phyloP scores from a whole-genome alignment of 2,888 invertebrate species.

The Caenorhabditis plicata region DNA sequence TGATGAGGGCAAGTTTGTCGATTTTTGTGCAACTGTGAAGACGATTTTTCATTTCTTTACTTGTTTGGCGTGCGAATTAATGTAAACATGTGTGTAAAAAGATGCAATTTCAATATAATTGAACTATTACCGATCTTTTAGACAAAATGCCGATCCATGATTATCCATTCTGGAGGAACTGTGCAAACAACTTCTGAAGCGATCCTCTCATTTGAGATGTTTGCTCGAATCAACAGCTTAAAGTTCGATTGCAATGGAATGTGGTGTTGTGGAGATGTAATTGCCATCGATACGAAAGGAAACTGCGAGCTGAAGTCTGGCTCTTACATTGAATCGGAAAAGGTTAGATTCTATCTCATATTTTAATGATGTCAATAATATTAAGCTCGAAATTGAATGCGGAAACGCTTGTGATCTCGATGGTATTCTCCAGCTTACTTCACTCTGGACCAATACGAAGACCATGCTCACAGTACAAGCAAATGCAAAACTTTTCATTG shows the following conservation, averaged over 20 bases:
- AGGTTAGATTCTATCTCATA: slow-evolving; percentile 6
- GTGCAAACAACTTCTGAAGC: slow-evolving; percentile 19
- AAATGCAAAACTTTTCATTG: slow-evolving; percentile 38
- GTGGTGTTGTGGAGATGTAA: slow-evolving; percentile 42
- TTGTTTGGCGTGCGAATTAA: no score
- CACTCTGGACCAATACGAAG: slow-evolving; percentile 23
- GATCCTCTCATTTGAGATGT: slow-evolving; percentile 29
- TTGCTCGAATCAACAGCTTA: slow-evolving; percentile 17
- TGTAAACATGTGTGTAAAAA: no score
- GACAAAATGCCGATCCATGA: slow-evolving; percentile 26
- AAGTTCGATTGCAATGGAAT: slow-evolving; percentile 40
- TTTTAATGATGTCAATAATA: background rate
- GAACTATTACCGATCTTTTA: no score
- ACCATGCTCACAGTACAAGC: slow-evolving; percentile 19
- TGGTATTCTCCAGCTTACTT: slow-evolving; percentile 42
- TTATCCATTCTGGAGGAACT: slow-evolving; percentile 15
- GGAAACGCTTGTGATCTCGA: slow-evolving; percentile 17
- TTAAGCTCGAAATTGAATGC: slow-evolving; percentile 30
- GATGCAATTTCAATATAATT: no score
- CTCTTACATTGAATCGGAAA: slow-evolving; percentile 44
- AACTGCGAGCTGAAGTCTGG: slow-evolving; percentile 21
- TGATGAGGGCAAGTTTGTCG: no score
- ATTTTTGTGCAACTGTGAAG: no score
- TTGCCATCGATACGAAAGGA: slow-evolving; percentile 27
- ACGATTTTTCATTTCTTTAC: no score